Evolutionary conservation across 2,797 vertebrate genomes (phyloP), one percentile per base, ranked within the genome.

Genomic region (Tragopan temminckii): DNA sequence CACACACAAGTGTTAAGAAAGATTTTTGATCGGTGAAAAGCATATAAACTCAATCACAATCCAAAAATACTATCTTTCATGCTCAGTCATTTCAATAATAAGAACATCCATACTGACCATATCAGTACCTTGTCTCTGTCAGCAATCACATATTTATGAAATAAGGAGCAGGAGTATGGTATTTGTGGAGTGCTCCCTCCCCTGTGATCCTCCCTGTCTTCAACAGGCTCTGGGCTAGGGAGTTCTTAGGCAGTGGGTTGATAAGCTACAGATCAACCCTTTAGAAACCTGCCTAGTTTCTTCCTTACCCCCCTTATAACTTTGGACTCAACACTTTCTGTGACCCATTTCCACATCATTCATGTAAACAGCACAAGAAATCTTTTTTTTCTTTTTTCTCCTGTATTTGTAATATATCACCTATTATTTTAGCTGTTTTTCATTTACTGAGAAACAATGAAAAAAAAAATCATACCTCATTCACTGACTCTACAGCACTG

Each of bases 1-100:
- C 18, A 55, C 0, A 0, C 31, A 40, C 35, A 43, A 67, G 29
- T 0, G 1, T 24, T 53, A 61, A 19, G 52, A 27, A 77, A 38
- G n/a, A 61, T 31, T 71, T 55, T 36, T 29, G 21, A 33, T 23
- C 29, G 7, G 7, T 35, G 16, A 45, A 52, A 80, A 52, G 36
- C 70, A 53, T 31, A 52, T 27, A 64, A 58, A 59, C 29, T 40
- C 45, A 20, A 27, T 52, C 40, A 66, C 38, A n/a, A 61, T n/a
- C 66, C 59, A 71, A 43, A 70, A 48, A 24, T 1, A 16, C 1
- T 5, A 3, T 55, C 16, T 19, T 38, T 62, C 61, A 72, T 45
- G 29, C 36, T 62, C 42, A 50, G 36, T 13, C 18, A 3, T 31
- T 87, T 72, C 42, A 62, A 21, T 19, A 88, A 88, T 16, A 76